These are phyloP conservation scores for Columba janthina DNA, from an alignment of 2,113 vertebrate species.

Conservation along the genomic window DNA sequence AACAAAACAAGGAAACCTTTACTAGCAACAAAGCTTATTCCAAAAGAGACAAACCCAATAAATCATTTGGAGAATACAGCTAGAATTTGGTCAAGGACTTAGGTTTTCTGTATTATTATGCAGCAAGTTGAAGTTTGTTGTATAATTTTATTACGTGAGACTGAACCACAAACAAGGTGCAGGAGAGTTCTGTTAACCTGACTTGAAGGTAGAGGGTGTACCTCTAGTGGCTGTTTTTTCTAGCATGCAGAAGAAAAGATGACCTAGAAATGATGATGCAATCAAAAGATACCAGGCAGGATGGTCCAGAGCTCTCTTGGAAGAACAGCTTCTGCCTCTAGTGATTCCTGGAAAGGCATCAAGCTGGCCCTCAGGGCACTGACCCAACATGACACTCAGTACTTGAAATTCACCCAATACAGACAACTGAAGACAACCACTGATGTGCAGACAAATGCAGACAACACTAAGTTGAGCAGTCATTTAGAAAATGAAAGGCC, in stretches of 20 bases:
- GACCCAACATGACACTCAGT: not conserved
- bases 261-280: not conserved
- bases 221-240: not conserved
- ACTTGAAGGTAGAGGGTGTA: not conserved
- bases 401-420: not conserved
- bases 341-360: not conserved
- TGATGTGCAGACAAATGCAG: not conserved
- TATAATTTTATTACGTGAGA: not conserved
- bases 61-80: not conserved
- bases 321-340: not conserved
- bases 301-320: not conserved
- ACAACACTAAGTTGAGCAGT: not conserved
- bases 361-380: not conserved
- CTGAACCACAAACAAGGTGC: not conserved
- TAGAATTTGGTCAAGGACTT: not conserved
- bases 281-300: not conserved
- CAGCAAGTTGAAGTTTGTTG: not conserved
- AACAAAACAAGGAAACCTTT: not conserved
- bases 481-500: constrained; percentile 8
- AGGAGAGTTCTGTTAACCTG: rapidly evolving
- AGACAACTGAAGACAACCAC: not conserved
- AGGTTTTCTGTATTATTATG: not conserved
- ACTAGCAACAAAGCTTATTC: not conserved
- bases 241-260: not conserved
- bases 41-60: not conserved